phyloP scores from a whole-genome alignment of 1,140 invertebrate species.

The Drosophila suzukii region DNA sequence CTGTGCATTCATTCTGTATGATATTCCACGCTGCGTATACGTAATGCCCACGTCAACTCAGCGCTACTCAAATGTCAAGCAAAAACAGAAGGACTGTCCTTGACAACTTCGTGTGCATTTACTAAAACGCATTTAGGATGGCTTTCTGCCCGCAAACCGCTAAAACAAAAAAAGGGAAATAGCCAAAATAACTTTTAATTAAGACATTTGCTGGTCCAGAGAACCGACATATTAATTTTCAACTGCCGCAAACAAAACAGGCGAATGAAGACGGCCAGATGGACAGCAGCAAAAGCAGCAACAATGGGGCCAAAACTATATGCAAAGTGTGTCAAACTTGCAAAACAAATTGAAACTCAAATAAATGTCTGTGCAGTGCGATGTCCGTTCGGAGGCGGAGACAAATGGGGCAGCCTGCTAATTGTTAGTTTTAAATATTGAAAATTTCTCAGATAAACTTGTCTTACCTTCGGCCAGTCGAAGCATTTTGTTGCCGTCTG shows the following conservation, averaged over 20 bases:
- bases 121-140: slow-evolving; percentile 46
- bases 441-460: slow-evolving; percentile 49
- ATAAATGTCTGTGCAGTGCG: slow-evolving; percentile 63
- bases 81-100: slow-evolving; percentile 25
- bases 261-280: slow-evolving; percentile 63
- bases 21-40: slow-evolving; percentile 54
- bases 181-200: slow-evolving; percentile 75
- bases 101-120: slow-evolving; percentile 51
- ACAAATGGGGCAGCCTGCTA: slow-evolving; percentile 41
- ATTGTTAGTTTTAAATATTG: slow-evolving; percentile 65
- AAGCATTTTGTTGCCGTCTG: slow-evolving; percentile 31
- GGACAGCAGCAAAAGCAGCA: slow-evolving; percentile 32
- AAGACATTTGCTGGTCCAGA: slow-evolving; percentile 75
- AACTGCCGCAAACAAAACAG: slow-evolving; percentile 63
- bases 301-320: slow-evolving; percentile 41
- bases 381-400: slow-evolving; percentile 29
- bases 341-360: slow-evolving; percentile 66
- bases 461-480: slow-evolving; percentile 35
- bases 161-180: slow-evolving; percentile 27
- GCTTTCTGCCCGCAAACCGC: neutral
- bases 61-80: slow-evolving; percentile 61
- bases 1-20: slow-evolving; percentile 14
- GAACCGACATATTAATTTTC: slow-evolving; percentile 75
- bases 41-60: slow-evolving; percentile 41
- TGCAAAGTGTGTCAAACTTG: slow-evolving; percentile 64